phyloP scores from a whole-genome alignment of 2,888 invertebrate genomes.

The Mesoligia furuncula region DNA sequence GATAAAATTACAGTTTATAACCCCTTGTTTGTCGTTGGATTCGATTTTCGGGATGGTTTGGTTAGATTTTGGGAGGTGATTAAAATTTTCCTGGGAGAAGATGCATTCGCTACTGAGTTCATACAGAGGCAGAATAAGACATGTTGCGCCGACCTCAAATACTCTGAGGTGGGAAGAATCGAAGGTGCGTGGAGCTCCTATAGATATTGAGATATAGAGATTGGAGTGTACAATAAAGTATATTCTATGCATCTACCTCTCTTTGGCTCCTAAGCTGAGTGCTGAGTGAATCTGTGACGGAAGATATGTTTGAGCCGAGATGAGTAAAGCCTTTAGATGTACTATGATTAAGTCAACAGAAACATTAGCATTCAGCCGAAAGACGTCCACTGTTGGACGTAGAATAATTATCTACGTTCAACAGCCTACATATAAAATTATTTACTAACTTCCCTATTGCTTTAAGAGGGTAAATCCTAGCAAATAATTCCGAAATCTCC shows the following conservation, averaged over 20 bases:
- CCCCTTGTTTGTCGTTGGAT: slow-evolving; percentile 54
- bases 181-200: neutral
- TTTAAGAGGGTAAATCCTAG: slow-evolving; percentile 8
- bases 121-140: neutral
- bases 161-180: neutral
- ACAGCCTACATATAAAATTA: neutral
- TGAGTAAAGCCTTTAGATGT: too few relatives aligned
- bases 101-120: neutral
- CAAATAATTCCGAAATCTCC: slow-evolving; percentile 13
- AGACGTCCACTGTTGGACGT: neutral
- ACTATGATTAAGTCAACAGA: too few relatives aligned
- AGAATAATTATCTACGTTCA: neutral
- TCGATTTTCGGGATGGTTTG: slow-evolving; percentile 42
- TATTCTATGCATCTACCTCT: too few relatives aligned
- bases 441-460: slow-evolving; percentile 8
- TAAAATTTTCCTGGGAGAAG: neutral
- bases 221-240: too few relatives aligned
- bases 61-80: slow-evolving; percentile 16
- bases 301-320: too few relatives aligned
- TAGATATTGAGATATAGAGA: too few relatives aligned
- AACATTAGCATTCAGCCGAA: neutral
- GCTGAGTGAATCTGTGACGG: too few relatives aligned
- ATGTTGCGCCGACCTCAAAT: neutral
- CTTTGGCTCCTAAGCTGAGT: too few relatives aligned
- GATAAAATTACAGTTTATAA: slow-evolving; percentile 70